A percentile compares a stretch with the other conserved stretches of the same genome.
These are phyloP conservation scores for Papilio polyxenes DNA, from an alignment of 1,140 invertebrate species.

Conservation along the genomic window DNA sequence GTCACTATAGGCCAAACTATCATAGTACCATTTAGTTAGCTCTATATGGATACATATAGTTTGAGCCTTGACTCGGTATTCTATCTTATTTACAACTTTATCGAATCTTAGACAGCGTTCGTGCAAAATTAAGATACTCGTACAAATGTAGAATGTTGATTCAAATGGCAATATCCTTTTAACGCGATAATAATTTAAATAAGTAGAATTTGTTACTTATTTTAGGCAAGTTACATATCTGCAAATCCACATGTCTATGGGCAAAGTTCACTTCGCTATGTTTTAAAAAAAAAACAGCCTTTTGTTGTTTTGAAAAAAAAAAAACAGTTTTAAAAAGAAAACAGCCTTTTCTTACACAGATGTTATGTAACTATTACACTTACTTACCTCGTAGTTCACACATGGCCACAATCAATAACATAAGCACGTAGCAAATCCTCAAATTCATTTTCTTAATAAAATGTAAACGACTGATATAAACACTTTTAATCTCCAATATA, in stretches of 20 bases:
- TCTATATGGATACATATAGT: neutral
- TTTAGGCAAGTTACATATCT: too few species aligned
- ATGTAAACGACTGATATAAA: conserved; percentile 1
- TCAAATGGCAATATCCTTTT: neutral
- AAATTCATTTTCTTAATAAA: conserved; percentile 1
- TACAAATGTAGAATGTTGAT: neutral
- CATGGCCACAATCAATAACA: neutral
- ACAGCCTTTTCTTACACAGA: neutral
- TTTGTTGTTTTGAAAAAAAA: too few species aligned
- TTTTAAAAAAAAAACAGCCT: too few species aligned
- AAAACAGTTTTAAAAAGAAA: too few species aligned
- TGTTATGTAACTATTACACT: neutral
- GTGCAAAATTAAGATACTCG: neutral
- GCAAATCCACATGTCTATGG: too few species aligned
- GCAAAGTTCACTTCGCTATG: too few species aligned
- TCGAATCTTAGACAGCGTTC: neutral
- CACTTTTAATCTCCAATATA: conserved; percentile 13
- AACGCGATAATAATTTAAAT: neutral
- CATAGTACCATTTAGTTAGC: neutral
- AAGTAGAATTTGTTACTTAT: too few species aligned
- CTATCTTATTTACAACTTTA: neutral
- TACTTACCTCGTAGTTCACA: conserved; percentile 1
- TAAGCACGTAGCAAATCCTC: neutral
- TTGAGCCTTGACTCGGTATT: neutral
- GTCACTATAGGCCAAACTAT: neutral